A percentile compares a stretch with the other conserved stretches of the same genome.
Evolutionary conservation across 2,888 invertebrate species (phyloP).

Genomic region (Blomia tropicalis): DNA sequence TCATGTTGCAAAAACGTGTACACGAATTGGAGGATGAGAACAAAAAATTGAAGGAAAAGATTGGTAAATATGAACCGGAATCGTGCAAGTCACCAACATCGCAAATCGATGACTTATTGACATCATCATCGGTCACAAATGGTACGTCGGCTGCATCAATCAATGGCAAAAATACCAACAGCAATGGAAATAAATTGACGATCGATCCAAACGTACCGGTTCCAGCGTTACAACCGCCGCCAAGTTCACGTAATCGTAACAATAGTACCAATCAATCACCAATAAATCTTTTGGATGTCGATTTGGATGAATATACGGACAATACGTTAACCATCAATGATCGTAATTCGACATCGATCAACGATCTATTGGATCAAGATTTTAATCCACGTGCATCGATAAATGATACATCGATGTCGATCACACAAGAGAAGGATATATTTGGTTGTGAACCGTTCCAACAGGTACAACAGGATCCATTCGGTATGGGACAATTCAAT

Average conservation of each 20-base stretch:
- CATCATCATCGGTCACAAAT: background rate
- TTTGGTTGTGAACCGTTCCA: constrained; percentile 62
- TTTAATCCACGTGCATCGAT: constrained; percentile 21
- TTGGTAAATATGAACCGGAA: constrained; percentile 16
- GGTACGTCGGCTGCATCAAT: background rate
- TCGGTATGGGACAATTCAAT: constrained; percentile 62
- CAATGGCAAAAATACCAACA: background rate
- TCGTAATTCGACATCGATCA: constrained; percentile 46
- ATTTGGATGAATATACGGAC: constrained; percentile 26
- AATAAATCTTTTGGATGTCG: constrained; percentile 25
- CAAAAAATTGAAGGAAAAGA: constrained; percentile 5
- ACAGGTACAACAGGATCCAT: constrained; percentile 49
- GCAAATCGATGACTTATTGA: background rate
- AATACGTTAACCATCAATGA: constrained; percentile 35
- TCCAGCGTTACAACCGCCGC: constrained; percentile 23
- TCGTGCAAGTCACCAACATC: background rate
- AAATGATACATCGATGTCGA: background rate
- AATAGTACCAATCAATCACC: constrained; percentile 15
- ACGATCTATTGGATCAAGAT: constrained; percentile 43
- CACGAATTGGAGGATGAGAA: constrained; percentile 52
- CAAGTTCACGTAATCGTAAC: constrained; percentile 10
- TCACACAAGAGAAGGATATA: constrained; percentile 44
- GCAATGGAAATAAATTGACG: background rate
- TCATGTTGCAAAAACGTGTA: constrained; percentile 65
- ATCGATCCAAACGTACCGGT: background rate